These are phyloP conservation scores for Poecile montanus DNA, from an alignment of 2,797 vertebrate species.

Conservation along the genomic window DNA sequence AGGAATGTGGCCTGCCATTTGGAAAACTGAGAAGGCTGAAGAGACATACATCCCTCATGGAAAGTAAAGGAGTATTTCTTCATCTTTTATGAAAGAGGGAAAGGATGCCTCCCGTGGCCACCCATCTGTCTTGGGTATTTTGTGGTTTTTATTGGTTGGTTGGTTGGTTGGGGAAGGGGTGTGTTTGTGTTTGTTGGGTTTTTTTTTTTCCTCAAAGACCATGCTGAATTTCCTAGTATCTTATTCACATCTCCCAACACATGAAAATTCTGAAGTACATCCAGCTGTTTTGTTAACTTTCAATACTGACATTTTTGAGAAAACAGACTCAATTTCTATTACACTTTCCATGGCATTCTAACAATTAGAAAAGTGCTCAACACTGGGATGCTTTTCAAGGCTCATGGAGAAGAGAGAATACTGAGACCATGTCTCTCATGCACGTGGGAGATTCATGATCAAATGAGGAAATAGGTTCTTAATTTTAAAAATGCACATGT, in stretches of 20 bases:
- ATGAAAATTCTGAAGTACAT: not conserved
- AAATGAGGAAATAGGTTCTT: not conserved
- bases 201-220: not conserved
- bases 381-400: not conserved
- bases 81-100: not conserved
- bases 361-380: not conserved
- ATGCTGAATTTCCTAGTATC: not conserved
- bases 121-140: rapidly evolving
- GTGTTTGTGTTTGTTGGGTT: too few species aligned
- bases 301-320: not conserved
- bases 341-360: not conserved
- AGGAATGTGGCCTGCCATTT: not conserved
- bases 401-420: not conserved
- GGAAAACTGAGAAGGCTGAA: not conserved
- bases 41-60: not conserved
- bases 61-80: not conserved
- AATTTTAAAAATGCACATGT: rapidly evolving
- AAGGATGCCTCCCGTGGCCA: not conserved
- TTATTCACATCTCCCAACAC: not conserved
- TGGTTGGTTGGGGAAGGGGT: not conserved
- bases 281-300: not conserved
- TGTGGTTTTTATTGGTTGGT: not conserved
- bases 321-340: not conserved
- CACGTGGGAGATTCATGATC: rapidly evolving
- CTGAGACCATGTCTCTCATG: not conserved